Base-by-base conservation (phyloP, 2,888 invertebrate genomes). In the Campaea margaritaria region DNA sequence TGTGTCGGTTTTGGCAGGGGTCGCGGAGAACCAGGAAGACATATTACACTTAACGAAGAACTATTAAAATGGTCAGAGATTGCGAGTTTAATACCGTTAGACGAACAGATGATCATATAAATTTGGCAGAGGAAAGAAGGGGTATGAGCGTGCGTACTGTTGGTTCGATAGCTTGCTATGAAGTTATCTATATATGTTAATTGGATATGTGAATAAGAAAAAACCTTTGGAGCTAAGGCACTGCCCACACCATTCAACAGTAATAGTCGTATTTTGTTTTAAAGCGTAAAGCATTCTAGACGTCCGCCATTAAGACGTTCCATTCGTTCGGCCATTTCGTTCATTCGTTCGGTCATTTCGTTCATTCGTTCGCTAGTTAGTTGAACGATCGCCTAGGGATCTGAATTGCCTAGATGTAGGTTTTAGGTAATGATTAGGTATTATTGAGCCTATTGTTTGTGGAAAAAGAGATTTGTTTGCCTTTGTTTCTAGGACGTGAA, bases 381-480 rank as follows among this genome's bases (percentile, higher is more conserved):
- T 73, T 77, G 80, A 80, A 87, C 82, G 86, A 83, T 84, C 87
- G 88, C 86, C 88, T 87, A 82, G 89, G 87, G 89, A 88, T 82
- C 67, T 50, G 0, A 31, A 31, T 9, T 31, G 31, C 31, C 31
- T 31, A 21, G 61, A 70, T 72, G 71, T 72, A 72, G 76, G 78
- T 76, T 81, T 77, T 72, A 78, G 79, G 78, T 83, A 84, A 87
- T 87, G 80, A 80, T 72, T 66, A 68, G 65, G 75, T 69, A 79
- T 81, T 82, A 81, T 74, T 76, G 67, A 67, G 66, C 70, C 21
- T 73, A 75, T 72, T 69, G 62, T 62, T 52, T 44, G 27, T 41
- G 28, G 36, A 16, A 2, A 15, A 34, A 13, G 11, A 34, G 9
- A 15, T 15, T 15, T 13, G 38, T 27, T 49, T 2, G 3, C 27